Evolutionary conservation across 2,888 invertebrate genomes (phyloP), one percentile per base, ranked within the genome.

Genomic region (Bombylius discolor): DNA sequence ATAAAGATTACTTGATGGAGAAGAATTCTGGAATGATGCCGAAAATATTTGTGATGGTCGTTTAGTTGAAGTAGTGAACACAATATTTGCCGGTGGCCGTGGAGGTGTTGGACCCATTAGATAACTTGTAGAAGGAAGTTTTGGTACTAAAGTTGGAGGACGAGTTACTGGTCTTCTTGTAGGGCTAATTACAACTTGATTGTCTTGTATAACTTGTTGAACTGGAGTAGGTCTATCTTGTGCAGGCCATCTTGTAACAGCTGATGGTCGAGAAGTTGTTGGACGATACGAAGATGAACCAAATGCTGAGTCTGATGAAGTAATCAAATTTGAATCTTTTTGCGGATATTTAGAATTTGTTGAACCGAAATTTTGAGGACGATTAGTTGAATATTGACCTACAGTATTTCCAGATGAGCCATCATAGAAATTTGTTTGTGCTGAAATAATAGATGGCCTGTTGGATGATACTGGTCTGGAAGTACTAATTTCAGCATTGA

Each of bases 51-150:
- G 23, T 66, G 39, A 42, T 42, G 39, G 39, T 4, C 39, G 39
- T 42, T 8, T 8, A 11, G 39, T 42, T 5, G 39, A 11, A 42
- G 11, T 42, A 1, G 39, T 42, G 11, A 42, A 42, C 3, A 42
- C 11, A 11, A 42, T 42, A 11, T 42, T 42, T 42, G 39, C 8
- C 5, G 45, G 14, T 1, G 81, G 79, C 62, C 78, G 76, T 64
- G 77, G 76, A 62, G 78, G 75, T 9, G 77, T 76, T 1, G 78
- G 78, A 34, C 78, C 70, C 3, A 76, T 70, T 8, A 77, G 69
- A 54, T 76, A 77, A 53, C 77, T 76, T 3, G 77, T 78, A 5
- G 77, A 71, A n/a, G 72, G 70, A 4, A 76, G 76, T 61, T 68
- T 69, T 54, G 51, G 57, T 23, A 53, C 53, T 46, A 52, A 55